Evolutionary conservation across 2,113 vertebrate genomes (phyloP), one percentile per base, ranked within the genome.

Genomic region (Gasterosteus aculeatus): DNA sequence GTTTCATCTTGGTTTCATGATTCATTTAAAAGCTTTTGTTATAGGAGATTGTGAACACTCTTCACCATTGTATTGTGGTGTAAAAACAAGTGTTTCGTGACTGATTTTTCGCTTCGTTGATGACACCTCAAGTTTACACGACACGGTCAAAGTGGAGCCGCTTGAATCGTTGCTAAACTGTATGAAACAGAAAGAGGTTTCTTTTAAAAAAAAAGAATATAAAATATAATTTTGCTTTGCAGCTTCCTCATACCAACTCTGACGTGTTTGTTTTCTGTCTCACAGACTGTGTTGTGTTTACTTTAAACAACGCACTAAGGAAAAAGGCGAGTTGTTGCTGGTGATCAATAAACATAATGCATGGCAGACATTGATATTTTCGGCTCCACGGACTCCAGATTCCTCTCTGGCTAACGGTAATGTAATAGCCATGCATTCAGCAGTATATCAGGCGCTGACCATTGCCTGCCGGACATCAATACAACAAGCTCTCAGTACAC

Each of bases 381-480:
- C 10, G n/a, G 7, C 38, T 66, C 58, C 57, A 51, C 53, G 51
- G 12, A 69, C 61, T 53, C 57, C 73, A 69, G 41, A 73, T 75
- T 69, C 22, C 31, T 78, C 22, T 60, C 29, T 57, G 46, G 64
- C 78, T 82, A 75, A 83, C 16, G 22, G 72, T 60, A 64, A 29
- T 46, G 14, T 69, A 78, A 77, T 39, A 63, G 47, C 56, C 64
- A 66, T 77, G 65, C 76, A 70, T 66, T 78, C 53, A 80, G 70
- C 54, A 69, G 62, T 57, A 59, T 70, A 63, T 59, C 78, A 71
- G 66, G 54, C 31, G 61, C 64, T 19, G 60, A 78, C 69, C 67
- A 77, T 58, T 67, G 69, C 64, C 79, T 69, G 57, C 68, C 78
- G 70, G 7, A 82, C 80, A 78, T 88, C 82, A 64, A 88, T 84